phyloP scores from a whole-genome alignment of 2,797 vertebrate species.

The Mormyrus proboscirostris region DNA sequence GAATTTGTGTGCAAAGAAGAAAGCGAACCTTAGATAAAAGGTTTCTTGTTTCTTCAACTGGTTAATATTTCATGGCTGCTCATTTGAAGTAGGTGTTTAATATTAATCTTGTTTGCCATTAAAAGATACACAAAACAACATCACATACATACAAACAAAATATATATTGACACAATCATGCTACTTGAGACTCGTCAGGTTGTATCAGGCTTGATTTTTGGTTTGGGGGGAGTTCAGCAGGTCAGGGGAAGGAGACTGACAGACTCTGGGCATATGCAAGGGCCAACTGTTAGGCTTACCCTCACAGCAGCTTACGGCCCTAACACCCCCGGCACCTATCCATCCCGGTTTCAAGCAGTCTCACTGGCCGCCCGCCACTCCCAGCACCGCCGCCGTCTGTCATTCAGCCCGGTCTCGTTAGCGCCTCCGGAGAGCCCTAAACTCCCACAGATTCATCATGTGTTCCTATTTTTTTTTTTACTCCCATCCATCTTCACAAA shows the following conservation, averaged over 20 bases:
- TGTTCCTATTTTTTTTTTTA: neutral
- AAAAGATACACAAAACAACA: conserved; percentile 38
- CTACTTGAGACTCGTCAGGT: neutral
- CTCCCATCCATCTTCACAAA: neutral
- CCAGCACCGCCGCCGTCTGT: neutral
- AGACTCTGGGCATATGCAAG: conserved; percentile 19
- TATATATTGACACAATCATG: conserved; percentile 41
- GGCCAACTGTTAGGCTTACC: conserved; percentile 47
- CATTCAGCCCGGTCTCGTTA: conserved; percentile 14
- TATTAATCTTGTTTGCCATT: conserved; percentile 61
- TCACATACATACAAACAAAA: conserved; percentile 21
- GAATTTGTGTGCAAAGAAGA: conserved; percentile 40
- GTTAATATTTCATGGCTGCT: conserved; percentile 65
- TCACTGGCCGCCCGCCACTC: neutral
- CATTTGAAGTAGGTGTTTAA: conserved; percentile 67
- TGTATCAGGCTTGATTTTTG: neutral
- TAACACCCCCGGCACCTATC: conserved; percentile 45
- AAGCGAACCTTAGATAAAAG: conserved; percentile 50
- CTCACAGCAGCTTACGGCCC: conserved; percentile 43
- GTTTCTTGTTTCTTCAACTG: conserved; percentile 56
- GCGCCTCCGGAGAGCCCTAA: conserved; percentile 38
- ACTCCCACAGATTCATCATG: conserved; percentile 22
- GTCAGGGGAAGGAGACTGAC: conserved; percentile 40
- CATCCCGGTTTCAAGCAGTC: conserved; percentile 6
- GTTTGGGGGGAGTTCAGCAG: conserved; percentile 46